phyloP scores from a whole-genome alignment of 2,888 invertebrate species.

The Lissonota sp. region DNA sequence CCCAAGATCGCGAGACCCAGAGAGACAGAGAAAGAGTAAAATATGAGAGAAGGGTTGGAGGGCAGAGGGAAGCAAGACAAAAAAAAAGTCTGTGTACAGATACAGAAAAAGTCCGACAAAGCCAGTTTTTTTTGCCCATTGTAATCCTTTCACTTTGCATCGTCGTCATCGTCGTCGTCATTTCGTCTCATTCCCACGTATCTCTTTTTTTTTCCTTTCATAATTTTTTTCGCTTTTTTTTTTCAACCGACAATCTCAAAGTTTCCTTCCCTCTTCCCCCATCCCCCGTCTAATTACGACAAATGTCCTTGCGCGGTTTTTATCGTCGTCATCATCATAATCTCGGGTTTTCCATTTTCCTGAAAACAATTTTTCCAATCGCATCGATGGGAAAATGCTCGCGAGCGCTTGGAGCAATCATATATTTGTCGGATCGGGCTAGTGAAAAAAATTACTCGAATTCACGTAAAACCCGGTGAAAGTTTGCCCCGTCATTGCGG shows the following conservation, averaged over 20 bases:
- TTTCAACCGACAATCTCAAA: slow-evolving; percentile 8
- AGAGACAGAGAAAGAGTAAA: neutral
- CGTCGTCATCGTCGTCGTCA: slow-evolving; percentile 59
- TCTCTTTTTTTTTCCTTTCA: slow-evolving; percentile 30
- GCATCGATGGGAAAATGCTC: neutral
- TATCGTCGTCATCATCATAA: slow-evolving; percentile 34
- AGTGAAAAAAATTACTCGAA: no score
- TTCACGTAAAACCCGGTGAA: neutral
- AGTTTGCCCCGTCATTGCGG: slow-evolving; percentile 10
- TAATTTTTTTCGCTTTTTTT: slow-evolving; percentile 14
- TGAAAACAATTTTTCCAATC: slow-evolving; percentile 30
- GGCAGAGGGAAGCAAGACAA: slow-evolving; percentile 36
- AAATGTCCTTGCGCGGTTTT: slow-evolving; percentile 62
- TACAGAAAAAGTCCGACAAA: slow-evolving; percentile 68
- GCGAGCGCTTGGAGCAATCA: no score
- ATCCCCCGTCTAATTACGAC: slow-evolving; percentile 27
- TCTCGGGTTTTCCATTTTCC: slow-evolving; percentile 42
- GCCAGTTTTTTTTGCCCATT: slow-evolving; percentile 63
- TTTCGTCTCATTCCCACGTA: slow-evolving; percentile 66
- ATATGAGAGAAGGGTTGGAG: no score
- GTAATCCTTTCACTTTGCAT: slow-evolving; percentile 71
- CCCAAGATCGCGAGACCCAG: slow-evolving; percentile 42
- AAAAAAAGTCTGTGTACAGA: slow-evolving; percentile 59
- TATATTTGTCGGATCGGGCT: no score
- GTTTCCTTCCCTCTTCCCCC: slow-evolving; percentile 40